These are phyloP conservation scores for Drosophila quadrilineata DNA, from an alignment of 1,140 invertebrate species.

Conservation along the genomic window DNA sequence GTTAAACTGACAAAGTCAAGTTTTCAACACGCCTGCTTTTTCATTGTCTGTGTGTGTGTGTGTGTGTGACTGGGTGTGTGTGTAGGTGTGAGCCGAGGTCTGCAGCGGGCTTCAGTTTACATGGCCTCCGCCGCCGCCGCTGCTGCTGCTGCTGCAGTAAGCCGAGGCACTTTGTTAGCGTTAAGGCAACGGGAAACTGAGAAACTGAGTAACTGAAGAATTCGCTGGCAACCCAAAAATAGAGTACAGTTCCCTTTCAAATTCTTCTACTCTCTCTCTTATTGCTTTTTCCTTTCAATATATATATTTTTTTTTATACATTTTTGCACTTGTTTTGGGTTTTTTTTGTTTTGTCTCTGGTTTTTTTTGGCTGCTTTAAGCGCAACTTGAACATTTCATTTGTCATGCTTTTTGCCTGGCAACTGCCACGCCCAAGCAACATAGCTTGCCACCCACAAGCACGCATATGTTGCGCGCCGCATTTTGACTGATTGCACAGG, in stretches of 20 bases:
- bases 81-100: not conserved
- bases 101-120: slow-evolving; percentile 55
- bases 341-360: slow-evolving; percentile 53
- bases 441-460: not conserved
- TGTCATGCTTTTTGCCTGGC: slow-evolving; percentile 75
- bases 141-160: slow-evolving; percentile 55
- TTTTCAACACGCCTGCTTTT: slow-evolving; percentile 36
- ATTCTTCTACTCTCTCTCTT: not conserved
- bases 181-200: slow-evolving; percentile 40
- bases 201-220: too few relatives aligned
- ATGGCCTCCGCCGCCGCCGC: slow-evolving; percentile 42
- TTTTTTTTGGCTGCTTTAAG: slow-evolving; percentile 52
- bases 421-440: slow-evolving; percentile 35
- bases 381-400: slow-evolving; percentile 77
- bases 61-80: not conserved
- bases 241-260: slow-evolving; percentile 41
- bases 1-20: slow-evolving; percentile 35
- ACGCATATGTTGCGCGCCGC: slow-evolving; percentile 71
- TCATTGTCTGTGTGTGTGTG: not conserved
- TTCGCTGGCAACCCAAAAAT: too few relatives aligned
- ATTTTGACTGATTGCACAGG: slow-evolving; percentile 75
- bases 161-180: slow-evolving; percentile 67
- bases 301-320: not conserved
- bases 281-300: not conserved
- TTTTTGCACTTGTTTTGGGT: slow-evolving; percentile 28